These are phyloP conservation scores for Enteromius afrohamiltoni DNA, from an alignment of 2,797 vertebrate genomes.

Conservation along the genomic window DNA sequence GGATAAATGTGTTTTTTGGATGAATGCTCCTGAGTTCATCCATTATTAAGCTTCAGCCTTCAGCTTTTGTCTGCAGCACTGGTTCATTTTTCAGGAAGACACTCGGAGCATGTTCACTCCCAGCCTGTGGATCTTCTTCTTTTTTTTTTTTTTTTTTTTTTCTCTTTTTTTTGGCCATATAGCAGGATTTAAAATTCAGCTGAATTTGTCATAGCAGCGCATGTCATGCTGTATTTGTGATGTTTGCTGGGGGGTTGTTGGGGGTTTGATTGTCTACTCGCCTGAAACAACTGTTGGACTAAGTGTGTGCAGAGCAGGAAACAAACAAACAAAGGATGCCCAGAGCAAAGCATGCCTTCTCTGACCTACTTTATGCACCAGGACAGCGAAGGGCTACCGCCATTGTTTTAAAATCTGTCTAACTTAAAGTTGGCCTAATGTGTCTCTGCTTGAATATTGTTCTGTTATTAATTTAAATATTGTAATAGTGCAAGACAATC, in stretches of 20 bases:
- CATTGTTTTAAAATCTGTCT: constrained; percentile 47
- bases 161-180: background rate
- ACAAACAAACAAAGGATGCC: constrained; percentile 51
- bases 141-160: background rate
- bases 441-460: background rate
- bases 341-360: constrained; percentile 66
- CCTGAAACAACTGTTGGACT: constrained; percentile 72
- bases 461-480: background rate
- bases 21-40: constrained; percentile 42
- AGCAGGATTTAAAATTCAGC: constrained; percentile 44
- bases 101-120: constrained; percentile 25
- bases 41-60: constrained; percentile 50
- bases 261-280: constrained; percentile 68
- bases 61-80: constrained; percentile 22
- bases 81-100: constrained; percentile 28
- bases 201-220: constrained; percentile 71
- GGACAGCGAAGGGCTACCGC: constrained; percentile 53
- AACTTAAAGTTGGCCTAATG: background rate
- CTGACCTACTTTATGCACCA: constrained; percentile 74
- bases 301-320: constrained; percentile 48
- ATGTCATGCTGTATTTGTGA: constrained; percentile 67
- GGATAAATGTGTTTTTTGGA: constrained; percentile 32
- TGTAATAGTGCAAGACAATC: background rate
- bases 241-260: constrained; percentile 39
- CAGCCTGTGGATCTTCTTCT: background rate